Evolutionary conservation across 35 echinoderm and acorn worm genomes (phyloP), one percentile per base, ranked within the genome.

Genomic region (Acanthaster planci): DNA sequence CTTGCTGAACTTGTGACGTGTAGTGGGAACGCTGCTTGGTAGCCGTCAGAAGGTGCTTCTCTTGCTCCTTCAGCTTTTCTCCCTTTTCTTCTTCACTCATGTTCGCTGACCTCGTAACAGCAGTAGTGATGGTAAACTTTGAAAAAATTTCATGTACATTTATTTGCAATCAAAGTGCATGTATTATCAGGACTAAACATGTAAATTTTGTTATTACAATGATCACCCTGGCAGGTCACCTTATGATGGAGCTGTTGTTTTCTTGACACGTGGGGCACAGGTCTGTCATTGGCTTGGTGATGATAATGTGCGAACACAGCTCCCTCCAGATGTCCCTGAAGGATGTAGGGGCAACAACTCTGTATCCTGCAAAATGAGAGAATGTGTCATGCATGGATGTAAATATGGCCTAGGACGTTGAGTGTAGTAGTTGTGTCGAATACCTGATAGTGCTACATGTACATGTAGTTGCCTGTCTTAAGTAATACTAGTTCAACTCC

Each of bases 191-290:
- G n/a, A n/a, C n/a, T n/a, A n/a, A n/a, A n/a, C n/a, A n/a, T n/a
- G n/a, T n/a, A n/a, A n/a, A n/a, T n/a, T n/a, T n/a, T n/a, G n/a
- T n/a, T n/a, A n/a, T n/a, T n/a, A n/a, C n/a, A n/a, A n/a, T n/a
- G n/a, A n/a, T n/a, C n/a, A n/a, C n/a, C n/a, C n/a, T n/a, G n/a
- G n/a, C n/a, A n/a, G n/a, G n/a, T n/a, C n/a, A 51, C 19, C 52
- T 38, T 15, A 85, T 44, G 53, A 91, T 91, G 16, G 79, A 37
- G n/a, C 26, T 60, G 77, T 91, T 91, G 84, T 91, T 91, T 8
- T 72, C 19, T 58, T 91, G 89, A 37, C 89, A 91, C 30, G 72
- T 86, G 82, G 77, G 80, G 58, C 89, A 91, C 17, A 91, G 76
- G 47, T 91, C 89, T 21, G 89, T 86, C 52, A 34, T 64, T 8